These are phyloP conservation scores for Polyergus mexicanus DNA, from an alignment of 1,140 invertebrate species.

Conservation along the genomic window DNA sequence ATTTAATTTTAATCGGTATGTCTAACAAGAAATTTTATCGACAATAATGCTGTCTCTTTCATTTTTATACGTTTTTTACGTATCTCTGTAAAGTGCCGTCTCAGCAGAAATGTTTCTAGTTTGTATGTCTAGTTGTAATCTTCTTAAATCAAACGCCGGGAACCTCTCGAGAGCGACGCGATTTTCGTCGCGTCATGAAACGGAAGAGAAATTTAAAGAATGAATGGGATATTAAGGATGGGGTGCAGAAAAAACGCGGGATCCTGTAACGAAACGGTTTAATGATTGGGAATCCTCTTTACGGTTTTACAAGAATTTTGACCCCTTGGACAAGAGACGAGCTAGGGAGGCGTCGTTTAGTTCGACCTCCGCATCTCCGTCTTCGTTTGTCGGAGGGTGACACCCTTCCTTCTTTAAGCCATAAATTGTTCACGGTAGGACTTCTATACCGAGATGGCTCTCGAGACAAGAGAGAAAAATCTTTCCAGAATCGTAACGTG, in stretches of 20 bases:
- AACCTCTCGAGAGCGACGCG: conserved; percentile 40
- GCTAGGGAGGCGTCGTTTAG: conserved; percentile 70
- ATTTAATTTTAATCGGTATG: not conserved
- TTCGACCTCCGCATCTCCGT: conserved; percentile 79
- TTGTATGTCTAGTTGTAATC: conserved; percentile 14
- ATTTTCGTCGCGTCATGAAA: conserved; percentile 41
- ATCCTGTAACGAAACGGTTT: conserved; percentile 82
- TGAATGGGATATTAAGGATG: conserved; percentile 26
- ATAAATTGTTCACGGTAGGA: conserved; percentile 82
- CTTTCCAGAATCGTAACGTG: conserved; percentile 81
- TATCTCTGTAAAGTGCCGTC: conserved; percentile 21
- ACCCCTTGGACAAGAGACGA: conserved; percentile 77
- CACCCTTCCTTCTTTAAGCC: conserved; percentile 78
- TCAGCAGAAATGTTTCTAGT: conserved; percentile 29
- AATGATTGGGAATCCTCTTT: conserved; percentile 86
- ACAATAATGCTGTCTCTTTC: not conserved
- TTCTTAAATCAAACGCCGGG: conserved; percentile 56
- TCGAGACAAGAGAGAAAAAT: conserved; percentile 85
- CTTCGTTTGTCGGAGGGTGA: conserved; percentile 63
- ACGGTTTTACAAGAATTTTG: conserved; percentile 86
- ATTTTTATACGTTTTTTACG: conserved; percentile 6
- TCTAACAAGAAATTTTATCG: not conserved
- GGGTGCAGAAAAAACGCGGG: conserved; percentile 54
- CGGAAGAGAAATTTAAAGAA: conserved; percentile 58
- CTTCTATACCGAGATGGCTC: conserved; percentile 79